These are phyloP conservation scores for Caenorhabditis sulstoni DNA, from an alignment of 2,888 invertebrate genomes.

Conservation along the genomic window DNA sequence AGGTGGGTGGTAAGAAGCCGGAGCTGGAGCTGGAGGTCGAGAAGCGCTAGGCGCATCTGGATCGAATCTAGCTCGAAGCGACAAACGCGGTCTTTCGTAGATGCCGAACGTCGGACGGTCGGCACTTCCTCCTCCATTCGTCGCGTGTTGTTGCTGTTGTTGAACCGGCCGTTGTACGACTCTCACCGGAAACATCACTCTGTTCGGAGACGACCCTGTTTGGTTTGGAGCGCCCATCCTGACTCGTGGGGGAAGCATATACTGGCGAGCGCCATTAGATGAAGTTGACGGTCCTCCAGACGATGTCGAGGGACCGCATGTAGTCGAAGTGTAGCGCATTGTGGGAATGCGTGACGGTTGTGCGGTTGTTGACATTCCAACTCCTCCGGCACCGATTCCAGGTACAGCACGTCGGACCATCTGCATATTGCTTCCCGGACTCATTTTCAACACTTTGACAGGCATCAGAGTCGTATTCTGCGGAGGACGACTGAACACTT, in stretches of 20 bases:
- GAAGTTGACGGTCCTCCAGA: neutral
- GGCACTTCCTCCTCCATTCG: neutral
- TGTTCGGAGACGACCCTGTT: neutral
- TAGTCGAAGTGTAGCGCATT: neutral
- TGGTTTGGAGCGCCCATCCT: neutral
- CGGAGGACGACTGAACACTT: neutral
- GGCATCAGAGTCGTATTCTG: neutral
- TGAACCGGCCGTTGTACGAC: conserved; percentile 8
- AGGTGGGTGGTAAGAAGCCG: too few relatives aligned
- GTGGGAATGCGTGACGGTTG: too few relatives aligned
- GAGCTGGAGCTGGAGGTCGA: neutral
- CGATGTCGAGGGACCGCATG: neutral
- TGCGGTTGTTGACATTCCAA: conserved; percentile 1
- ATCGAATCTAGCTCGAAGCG: conserved; percentile 5
- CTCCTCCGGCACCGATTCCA: conserved; percentile 20
- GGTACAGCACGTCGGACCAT: neutral
- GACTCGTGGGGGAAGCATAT: neutral
- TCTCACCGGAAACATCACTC: conserved; percentile 35
- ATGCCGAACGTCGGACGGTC: conserved; percentile 37
- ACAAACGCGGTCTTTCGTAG: conserved; percentile 41
- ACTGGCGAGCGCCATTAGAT: neutral
- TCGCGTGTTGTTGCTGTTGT: neutral
- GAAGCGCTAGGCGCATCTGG: neutral
- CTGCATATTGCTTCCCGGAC: neutral
- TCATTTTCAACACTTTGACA: conserved; percentile 10